A percentile compares a stretch with the other conserved stretches of the same genome.
phyloP scores from a whole-genome alignment of 2,888 invertebrate species.

The Sphaerolaimus hirsutus region DNA sequence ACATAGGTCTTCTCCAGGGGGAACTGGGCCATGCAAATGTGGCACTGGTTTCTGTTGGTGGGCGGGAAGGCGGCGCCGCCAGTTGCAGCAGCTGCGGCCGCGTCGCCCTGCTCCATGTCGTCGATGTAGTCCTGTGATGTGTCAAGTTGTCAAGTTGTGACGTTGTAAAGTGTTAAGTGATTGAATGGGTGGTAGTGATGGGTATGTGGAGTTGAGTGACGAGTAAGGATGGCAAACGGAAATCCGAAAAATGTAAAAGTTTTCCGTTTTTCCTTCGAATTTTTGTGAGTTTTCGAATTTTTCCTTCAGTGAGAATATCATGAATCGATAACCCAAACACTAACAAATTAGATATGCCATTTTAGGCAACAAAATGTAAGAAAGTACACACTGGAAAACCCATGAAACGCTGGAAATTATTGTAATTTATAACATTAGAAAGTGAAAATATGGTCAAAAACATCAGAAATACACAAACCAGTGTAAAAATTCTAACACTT shows the following conservation, averaged over 20 bases:
- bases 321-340: neutral
- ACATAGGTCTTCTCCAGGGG: slow-evolving; percentile 4
- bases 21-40: slow-evolving; percentile 2
- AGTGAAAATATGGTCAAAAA: neutral
- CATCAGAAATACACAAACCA: neutral
- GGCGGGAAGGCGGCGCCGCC: slow-evolving; percentile 3
- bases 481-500: too few relatives aligned
- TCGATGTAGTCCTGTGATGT: neutral
- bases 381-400: neutral
- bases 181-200: too few relatives aligned
- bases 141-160: neutral
- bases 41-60: slow-evolving; percentile 3
- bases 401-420: neutral
- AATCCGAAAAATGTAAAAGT: too few relatives aligned
- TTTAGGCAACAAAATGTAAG: neutral
- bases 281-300: neutral
- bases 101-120: neutral
- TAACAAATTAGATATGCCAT: neutral
- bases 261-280: neutral
- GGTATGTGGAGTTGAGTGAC: too few relatives aligned
- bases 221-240: too few relatives aligned
- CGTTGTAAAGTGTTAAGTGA: too few relatives aligned
- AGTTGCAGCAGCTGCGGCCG: neutral
- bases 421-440: neutral
- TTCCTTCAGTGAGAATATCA: neutral